phyloP scores from a whole-genome alignment of 2,888 invertebrate genomes.

The Tipula lateralis region DNA sequence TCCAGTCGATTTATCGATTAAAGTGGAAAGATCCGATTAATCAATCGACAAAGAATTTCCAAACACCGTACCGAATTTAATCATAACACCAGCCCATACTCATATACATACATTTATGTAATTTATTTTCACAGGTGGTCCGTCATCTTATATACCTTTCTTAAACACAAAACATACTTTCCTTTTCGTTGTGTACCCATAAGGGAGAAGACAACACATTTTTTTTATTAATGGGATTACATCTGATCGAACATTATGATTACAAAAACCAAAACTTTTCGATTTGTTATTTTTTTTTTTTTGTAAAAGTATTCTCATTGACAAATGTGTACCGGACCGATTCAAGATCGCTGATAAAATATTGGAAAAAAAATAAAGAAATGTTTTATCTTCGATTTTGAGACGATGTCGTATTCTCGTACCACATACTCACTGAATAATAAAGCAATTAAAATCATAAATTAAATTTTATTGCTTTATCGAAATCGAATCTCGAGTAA shows the following conservation, averaged over 20 bases:
- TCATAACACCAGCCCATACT: background rate
- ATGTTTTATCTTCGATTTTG: background rate
- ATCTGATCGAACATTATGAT: background rate
- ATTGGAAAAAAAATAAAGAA: background rate
- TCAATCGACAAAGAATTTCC: background rate
- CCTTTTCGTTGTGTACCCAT: background rate
- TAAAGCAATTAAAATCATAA: constrained; percentile 24
- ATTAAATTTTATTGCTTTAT: constrained; percentile 24
- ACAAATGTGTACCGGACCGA: background rate
- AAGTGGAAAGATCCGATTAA: constrained; percentile 1
- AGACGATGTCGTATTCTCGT: background rate
- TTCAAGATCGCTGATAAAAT: background rate
- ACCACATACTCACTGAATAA: background rate
- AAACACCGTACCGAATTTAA: background rate
- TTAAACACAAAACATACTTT: background rate
- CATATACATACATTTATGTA: too few relatives aligned
- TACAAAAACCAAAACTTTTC: background rate
- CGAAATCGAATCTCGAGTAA: background rate
- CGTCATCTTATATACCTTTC: background rate
- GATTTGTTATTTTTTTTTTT: background rate
- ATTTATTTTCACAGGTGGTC: constrained; percentile 24
- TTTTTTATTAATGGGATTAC: constrained; percentile 7
- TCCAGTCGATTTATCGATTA: background rate
- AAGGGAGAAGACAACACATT: background rate
- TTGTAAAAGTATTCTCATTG: background rate